These are phyloP conservation scores for Caenorhabditis brenneri DNA, from an alignment of 1,140 invertebrate genomes.

Conservation along the genomic window DNA sequence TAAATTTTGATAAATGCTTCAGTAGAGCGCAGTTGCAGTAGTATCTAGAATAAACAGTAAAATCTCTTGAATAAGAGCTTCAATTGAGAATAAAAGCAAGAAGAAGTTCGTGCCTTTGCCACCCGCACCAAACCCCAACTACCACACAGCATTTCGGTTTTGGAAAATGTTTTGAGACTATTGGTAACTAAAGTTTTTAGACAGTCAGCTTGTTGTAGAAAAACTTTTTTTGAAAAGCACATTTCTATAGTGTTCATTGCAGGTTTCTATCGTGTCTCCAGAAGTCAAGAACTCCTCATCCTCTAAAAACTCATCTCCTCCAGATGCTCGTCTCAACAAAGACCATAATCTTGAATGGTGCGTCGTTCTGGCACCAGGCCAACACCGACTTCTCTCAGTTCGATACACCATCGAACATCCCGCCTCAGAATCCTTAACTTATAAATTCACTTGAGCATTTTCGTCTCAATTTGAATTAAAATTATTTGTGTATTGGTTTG, in stretches of 20 bases:
- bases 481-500: not conserved
- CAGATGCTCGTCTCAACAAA: conserved; percentile 55
- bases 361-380: conserved; percentile 53
- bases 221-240: too few species aligned
- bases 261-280: conserved; percentile 60
- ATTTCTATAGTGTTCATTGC: too few species aligned
- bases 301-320: not conserved
- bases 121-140: not conserved
- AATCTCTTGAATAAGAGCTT: too few species aligned
- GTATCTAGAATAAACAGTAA: too few species aligned
- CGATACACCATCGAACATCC: conserved; percentile 59
- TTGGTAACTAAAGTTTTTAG: not conserved
- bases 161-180: conserved; percentile 13
- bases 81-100: not conserved
- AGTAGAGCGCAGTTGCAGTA: not conserved
- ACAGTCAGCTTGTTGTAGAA: too few species aligned
- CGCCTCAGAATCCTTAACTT: conserved; percentile 48
- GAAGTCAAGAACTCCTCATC: conserved; percentile 48
- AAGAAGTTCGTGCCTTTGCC: not conserved
- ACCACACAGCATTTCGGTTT: not conserved
- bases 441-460: conserved; percentile 18
- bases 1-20: not conserved
- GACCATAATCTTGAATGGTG: conserved; percentile 60
- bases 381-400: conserved; percentile 47
- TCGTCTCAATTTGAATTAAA: not conserved